phyloP scores from a whole-genome alignment of 2,888 invertebrate species.

The Apamea epomidion region DNA sequence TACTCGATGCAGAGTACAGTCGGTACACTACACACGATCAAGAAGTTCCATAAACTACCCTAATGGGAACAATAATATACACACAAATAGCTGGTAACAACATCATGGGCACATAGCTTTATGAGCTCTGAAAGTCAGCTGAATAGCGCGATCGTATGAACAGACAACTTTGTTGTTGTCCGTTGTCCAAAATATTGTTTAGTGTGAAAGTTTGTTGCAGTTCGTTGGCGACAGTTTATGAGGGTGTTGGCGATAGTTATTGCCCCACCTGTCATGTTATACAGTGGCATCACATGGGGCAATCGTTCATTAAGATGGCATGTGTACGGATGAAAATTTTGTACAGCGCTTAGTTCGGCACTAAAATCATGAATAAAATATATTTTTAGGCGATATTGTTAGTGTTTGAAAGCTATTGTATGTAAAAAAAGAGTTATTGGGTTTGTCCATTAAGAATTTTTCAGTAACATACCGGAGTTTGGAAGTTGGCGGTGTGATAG shows the following conservation, averaged over 20 bases:
- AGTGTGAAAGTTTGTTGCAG: slow-evolving; percentile 40
- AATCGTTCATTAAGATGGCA: slow-evolving; percentile 37
- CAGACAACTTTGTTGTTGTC: slow-evolving; percentile 36
- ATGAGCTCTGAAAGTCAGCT: slow-evolving; percentile 38
- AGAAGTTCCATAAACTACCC: slow-evolving; percentile 59
- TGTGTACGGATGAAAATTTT: slow-evolving; percentile 1
- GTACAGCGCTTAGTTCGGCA: neutral
- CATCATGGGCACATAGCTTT: slow-evolving; percentile 55
- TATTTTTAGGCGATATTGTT: neutral
- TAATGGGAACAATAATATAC: slow-evolving; percentile 65
- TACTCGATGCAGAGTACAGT: slow-evolving; percentile 64
- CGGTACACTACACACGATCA: slow-evolving; percentile 51
- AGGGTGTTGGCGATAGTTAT: slow-evolving; percentile 38
- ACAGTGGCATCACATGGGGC: slow-evolving; percentile 10
- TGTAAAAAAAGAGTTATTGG: too few relatives aligned
- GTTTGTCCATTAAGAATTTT: too few relatives aligned
- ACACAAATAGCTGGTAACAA: slow-evolving; percentile 58
- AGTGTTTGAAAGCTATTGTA: neutral
- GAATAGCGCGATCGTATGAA: slow-evolving; percentile 29
- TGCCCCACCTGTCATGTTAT: slow-evolving; percentile 30
- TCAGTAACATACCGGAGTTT: too few relatives aligned
- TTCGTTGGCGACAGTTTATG: slow-evolving; percentile 38
- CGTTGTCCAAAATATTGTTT: slow-evolving; percentile 54
- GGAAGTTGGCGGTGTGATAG: too few relatives aligned
- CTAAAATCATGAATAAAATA: neutral